phyloP scores from a whole-genome alignment of 2,888 invertebrate species.

The Pilophorus perplexus region DNA sequence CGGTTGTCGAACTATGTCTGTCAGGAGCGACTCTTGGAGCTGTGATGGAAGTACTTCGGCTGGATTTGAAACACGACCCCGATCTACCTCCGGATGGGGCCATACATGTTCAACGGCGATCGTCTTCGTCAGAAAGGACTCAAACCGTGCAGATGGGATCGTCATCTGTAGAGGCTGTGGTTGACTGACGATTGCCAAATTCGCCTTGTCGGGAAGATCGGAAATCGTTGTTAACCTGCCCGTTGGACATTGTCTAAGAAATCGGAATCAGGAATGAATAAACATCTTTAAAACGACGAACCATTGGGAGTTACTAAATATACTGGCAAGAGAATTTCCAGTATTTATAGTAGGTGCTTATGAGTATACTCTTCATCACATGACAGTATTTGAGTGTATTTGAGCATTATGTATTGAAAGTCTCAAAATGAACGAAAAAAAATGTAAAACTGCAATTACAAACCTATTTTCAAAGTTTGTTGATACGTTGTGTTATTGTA shows the following conservation, averaged over 20 bases:
- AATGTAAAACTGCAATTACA: too few relatives aligned
- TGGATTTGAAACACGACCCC: constrained; percentile 50
- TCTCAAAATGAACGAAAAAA: too few relatives aligned
- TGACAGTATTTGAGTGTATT: too few relatives aligned
- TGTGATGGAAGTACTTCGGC: constrained; percentile 48
- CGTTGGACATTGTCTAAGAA: background rate
- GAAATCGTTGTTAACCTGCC: constrained; percentile 4
- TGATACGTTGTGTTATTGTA: too few relatives aligned
- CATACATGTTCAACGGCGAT: constrained; percentile 10
- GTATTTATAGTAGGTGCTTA: too few relatives aligned
- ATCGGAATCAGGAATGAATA: too few relatives aligned
- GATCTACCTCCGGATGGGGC: constrained; percentile 47
- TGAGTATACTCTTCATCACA: too few relatives aligned
- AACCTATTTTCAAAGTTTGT: too few relatives aligned
- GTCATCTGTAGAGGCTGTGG: background rate
- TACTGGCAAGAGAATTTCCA: too few relatives aligned
- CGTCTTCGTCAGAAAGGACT: constrained; percentile 25
- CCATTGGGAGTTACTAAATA: too few relatives aligned
- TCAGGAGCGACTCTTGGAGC: constrained; percentile 47
- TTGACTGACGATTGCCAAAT: constrained; percentile 27
- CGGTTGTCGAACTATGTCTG: constrained; percentile 48
- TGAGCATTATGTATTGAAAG: too few relatives aligned
- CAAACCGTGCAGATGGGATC: constrained; percentile 28
- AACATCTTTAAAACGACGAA: too few relatives aligned
- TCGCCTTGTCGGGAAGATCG: constrained; percentile 22